These are phyloP conservation scores for Crotalus viridis DNA, from an alignment of 2,113 vertebrate species.

Conservation along the genomic window DNA sequence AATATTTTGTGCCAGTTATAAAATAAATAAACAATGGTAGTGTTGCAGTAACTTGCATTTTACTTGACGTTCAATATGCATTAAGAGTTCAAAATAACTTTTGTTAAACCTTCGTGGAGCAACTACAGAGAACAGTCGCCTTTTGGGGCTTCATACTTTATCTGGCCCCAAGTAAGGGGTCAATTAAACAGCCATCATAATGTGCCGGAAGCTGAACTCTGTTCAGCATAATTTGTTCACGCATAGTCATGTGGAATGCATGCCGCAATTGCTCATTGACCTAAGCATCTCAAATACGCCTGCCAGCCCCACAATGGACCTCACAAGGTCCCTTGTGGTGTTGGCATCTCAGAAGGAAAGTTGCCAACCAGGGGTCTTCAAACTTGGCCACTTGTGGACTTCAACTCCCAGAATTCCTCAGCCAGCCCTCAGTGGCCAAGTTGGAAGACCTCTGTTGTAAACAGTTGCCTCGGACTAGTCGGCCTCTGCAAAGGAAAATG, in stretches of 20 bases:
- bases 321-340: neutral
- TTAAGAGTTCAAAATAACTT: neutral
- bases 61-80: neutral
- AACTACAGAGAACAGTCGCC: neutral
- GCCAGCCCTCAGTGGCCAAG: too few relatives aligned
- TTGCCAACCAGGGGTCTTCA: too few relatives aligned
- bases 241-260: too few relatives aligned
- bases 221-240: neutral
- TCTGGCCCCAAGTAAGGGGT: neutral
- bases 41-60: neutral
- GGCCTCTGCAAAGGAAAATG: neutral
- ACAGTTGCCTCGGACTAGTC: neutral
- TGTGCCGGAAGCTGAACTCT: neutral
- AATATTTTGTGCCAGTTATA: neutral
- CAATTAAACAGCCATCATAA: neutral
- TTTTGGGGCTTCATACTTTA: neutral
- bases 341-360: slow-evolving; percentile 1
- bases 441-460: neutral
- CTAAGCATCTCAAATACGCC: rapidly evolving
- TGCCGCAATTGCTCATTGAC: neutral
- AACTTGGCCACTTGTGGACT: too few relatives aligned
- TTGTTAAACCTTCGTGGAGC: neutral
- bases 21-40: neutral
- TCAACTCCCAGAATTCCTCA: too few relatives aligned
- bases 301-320: neutral